phyloP scores from a whole-genome alignment of 2,113 vertebrate genomes.

The Heloderma charlesbogerti region DNA sequence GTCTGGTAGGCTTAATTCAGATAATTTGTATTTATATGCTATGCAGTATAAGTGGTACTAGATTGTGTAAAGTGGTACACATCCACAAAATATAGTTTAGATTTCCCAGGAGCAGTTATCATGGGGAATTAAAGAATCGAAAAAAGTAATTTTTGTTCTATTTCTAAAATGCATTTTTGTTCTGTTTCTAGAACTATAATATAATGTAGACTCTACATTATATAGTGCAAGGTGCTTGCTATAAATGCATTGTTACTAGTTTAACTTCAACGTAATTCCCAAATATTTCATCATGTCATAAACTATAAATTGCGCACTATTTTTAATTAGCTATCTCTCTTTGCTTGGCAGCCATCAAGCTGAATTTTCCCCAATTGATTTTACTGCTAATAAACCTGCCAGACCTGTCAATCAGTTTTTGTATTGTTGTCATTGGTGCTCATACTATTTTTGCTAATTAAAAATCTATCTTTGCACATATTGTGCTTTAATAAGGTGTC shows the following conservation, averaged over 20 bases:
- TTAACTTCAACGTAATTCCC: constrained; percentile 20
- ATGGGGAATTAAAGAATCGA: neutral
- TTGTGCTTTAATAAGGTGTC: constrained; percentile 35
- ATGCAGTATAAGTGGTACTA: neutral
- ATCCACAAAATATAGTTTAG: neutral
- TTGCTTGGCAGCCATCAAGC: constrained; percentile 42
- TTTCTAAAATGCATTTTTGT: neutral
- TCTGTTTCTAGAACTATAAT: neutral
- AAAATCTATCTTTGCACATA: constrained; percentile 41
- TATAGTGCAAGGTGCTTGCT: neutral
- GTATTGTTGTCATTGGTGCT: constrained; percentile 38
- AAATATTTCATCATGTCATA: constrained; percentile 39
- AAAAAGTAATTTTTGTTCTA: no score
- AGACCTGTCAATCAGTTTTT: constrained; percentile 35
- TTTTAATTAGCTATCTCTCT: constrained; percentile 44
- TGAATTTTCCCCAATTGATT: constrained; percentile 40
- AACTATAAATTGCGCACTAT: constrained; percentile 29
- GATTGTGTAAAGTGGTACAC: neutral
- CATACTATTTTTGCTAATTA: constrained; percentile 40
- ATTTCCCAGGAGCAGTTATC: neutral
- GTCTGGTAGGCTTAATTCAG: neutral
- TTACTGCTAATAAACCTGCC: constrained; percentile 41
- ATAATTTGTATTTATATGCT: neutral
- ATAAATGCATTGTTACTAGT: neutral
- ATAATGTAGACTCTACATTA: neutral